Evolutionary conservation across 2,797 vertebrate genomes (phyloP).

Genomic region (Cirrhinus mrigala): DNA sequence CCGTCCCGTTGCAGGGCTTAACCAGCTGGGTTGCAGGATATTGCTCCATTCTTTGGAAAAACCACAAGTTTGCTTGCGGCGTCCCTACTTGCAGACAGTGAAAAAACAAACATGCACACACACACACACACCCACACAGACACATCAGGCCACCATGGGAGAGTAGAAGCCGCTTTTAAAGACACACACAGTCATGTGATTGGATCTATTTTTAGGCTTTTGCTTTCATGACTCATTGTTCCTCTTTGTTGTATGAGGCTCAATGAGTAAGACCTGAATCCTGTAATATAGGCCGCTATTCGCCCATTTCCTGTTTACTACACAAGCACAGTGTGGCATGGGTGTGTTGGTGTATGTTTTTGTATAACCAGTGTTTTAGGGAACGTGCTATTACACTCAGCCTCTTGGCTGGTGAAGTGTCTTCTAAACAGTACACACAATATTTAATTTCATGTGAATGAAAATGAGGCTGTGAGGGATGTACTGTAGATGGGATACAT

Average conservation of each 20-base stretch:
- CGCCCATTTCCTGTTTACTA: slow-evolving; percentile 44
- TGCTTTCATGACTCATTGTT: slow-evolving; percentile 36
- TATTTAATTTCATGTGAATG: slow-evolving; percentile 3
- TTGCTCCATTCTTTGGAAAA: slow-evolving; percentile 56
- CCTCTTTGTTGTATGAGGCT: slow-evolving; percentile 32
- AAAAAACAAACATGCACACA: background rate
- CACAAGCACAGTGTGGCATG: slow-evolving; percentile 21
- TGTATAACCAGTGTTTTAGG: slow-evolving; percentile 8
- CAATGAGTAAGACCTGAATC: slow-evolving; percentile 3
- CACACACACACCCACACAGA: background rate
- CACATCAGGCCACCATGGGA: background rate
- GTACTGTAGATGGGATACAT: background rate
- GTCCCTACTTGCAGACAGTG: slow-evolving; percentile 1
- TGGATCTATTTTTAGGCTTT: slow-evolving; percentile 44
- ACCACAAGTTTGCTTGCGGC: slow-evolving; percentile 53
- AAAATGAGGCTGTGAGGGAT: background rate
- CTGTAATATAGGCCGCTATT: slow-evolving; percentile 26
- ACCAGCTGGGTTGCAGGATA: slow-evolving; percentile 52
- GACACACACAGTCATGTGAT: slow-evolving; percentile 33
- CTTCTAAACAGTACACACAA: background rate
- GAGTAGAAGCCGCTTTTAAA: slow-evolving; percentile 19
- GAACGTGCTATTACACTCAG: background rate
- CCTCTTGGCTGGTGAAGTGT: background rate
- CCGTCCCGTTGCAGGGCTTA: slow-evolving; percentile 39
- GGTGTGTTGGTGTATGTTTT: slow-evolving; percentile 31